These are phyloP conservation scores for Pristionchus maxplancki DNA, from an alignment of 2,888 invertebrate species.

Conservation along the genomic window DNA sequence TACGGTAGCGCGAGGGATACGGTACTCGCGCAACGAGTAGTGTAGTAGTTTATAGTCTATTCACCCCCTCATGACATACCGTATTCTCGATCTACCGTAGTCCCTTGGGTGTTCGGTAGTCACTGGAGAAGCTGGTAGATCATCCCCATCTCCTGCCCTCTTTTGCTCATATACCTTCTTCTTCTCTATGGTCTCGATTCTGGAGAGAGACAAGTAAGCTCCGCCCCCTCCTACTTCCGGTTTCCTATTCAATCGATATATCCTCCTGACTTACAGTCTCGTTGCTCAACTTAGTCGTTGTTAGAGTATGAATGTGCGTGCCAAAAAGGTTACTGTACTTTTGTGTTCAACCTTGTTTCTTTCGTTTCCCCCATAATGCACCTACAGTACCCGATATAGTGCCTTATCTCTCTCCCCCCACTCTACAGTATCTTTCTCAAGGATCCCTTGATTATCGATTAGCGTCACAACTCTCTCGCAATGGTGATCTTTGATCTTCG, in stretches of 20 bases:
- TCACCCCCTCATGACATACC: constrained; percentile 13
- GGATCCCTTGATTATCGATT: constrained; percentile 42
- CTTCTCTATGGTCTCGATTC: constrained; percentile 26
- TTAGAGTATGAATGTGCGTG: constrained; percentile 41
- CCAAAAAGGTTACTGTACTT: constrained; percentile 16
- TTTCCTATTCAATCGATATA: constrained; percentile 29
- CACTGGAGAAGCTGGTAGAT: neutral
- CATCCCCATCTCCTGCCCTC: constrained; percentile 1
- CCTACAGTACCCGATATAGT: constrained; percentile 27
- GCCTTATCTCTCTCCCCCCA: constrained; percentile 32
- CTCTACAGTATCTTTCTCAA: constrained; percentile 49
- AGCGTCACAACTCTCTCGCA: constrained; percentile 41
- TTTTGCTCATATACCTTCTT: neutral
- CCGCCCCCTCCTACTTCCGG: constrained; percentile 20
- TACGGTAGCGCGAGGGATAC: neutral
- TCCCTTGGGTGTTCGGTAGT: neutral
- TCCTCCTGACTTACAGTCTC: too few species aligned
- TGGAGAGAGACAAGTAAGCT: constrained; percentile 40
- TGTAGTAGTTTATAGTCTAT: constrained; percentile 15
- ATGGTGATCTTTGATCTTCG: constrained; percentile 47
- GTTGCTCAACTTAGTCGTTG: constrained; percentile 41
- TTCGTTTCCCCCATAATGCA: constrained; percentile 30
- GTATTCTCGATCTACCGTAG: constrained; percentile 45
- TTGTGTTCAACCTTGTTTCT: constrained; percentile 45
- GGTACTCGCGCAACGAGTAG: constrained; percentile 37